Percentiles rank a stretch among this genome's conserved stretches.
Conservation (phyloP, 2,888 invertebrate species). For the Drosophila sordidapex region DNA sequence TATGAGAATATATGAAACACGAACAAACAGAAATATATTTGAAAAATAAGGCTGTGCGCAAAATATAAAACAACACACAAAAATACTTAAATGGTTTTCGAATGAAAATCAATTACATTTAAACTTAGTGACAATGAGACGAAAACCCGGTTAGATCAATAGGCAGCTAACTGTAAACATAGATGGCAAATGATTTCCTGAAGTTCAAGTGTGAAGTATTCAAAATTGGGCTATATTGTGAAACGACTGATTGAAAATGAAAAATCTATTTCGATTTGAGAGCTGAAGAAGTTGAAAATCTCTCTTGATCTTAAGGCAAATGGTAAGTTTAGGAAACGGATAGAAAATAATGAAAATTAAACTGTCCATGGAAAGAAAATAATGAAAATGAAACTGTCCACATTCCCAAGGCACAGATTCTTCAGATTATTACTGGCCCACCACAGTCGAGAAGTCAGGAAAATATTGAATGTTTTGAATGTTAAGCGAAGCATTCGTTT, state of each 20-base stretch:
- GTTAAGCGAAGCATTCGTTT: neutral
- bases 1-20: slow-evolving; percentile 22
- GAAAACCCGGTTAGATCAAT: slow-evolving; percentile 1
- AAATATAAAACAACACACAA: slow-evolving; percentile 42
- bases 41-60: slow-evolving; percentile 74
- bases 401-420: slow-evolving; percentile 9
- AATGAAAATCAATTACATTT: slow-evolving; percentile 18
- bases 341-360: neutral
- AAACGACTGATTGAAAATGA: slow-evolving; percentile 4
- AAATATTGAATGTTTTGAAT: neutral
- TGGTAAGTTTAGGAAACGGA: slow-evolving; percentile 34
- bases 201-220: neutral
- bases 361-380: neutral
- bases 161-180: neutral
- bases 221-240: neutral
- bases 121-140: slow-evolving; percentile 28
- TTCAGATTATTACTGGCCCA: neutral
- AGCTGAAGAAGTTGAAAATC: neutral
- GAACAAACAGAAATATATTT: slow-evolving; percentile 48
- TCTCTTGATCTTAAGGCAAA: neutral
- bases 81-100: slow-evolving; percentile 30
- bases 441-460: neutral
- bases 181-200: slow-evolving; percentile 1
- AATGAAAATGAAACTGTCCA: neutral
- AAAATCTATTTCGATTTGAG: slow-evolving; percentile 17